These are phyloP conservation scores for Oncorhynchus gorbuscha DNA, from an alignment of 2,113 vertebrate species.

Conservation along the genomic window DNA sequence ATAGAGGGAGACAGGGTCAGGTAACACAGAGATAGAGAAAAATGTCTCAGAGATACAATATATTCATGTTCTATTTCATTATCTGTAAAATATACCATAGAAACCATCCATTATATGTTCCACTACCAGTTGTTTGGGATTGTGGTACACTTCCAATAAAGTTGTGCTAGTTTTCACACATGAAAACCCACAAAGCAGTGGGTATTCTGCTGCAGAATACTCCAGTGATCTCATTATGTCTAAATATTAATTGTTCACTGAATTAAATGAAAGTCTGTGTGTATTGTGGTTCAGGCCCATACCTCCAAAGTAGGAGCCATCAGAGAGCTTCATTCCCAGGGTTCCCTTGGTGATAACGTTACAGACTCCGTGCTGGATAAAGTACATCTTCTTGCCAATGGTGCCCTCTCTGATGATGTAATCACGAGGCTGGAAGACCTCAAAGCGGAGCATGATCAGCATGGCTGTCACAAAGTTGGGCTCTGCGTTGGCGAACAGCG, in stretches of 20 bases:
- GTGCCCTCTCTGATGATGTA: slow-evolving; percentile 97
- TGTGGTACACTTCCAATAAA: neutral
- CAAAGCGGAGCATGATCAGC: slow-evolving; percentile 95
- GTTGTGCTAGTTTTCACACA: neutral
- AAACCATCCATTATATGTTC: neutral
- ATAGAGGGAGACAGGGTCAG: neutral
- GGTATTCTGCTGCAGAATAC: no score
- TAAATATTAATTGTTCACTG: no score
- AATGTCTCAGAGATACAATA: neutral
- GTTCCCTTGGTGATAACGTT: slow-evolving; percentile 90
- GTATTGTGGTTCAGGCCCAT: slow-evolving; percentile 27
- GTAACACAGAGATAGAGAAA: slow-evolving; percentile 1
- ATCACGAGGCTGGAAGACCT: slow-evolving; percentile 94
- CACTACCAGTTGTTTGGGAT: neutral
- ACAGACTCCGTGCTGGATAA: slow-evolving; percentile 94
- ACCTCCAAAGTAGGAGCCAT: slow-evolving; percentile 98
- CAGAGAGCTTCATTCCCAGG: slow-evolving; percentile 92
- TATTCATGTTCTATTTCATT: no score
- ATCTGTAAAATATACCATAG: neutral
- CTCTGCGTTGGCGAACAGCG: slow-evolving; percentile 93
- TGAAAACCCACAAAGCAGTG: no score
- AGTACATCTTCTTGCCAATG: slow-evolving; percentile 98
- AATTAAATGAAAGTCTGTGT: neutral
- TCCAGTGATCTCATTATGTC: no score
- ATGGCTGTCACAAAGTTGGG: slow-evolving; percentile 97